Base-by-base conservation (phyloP, 2,113 vertebrate genomes). In the Martes martes region DNA sequence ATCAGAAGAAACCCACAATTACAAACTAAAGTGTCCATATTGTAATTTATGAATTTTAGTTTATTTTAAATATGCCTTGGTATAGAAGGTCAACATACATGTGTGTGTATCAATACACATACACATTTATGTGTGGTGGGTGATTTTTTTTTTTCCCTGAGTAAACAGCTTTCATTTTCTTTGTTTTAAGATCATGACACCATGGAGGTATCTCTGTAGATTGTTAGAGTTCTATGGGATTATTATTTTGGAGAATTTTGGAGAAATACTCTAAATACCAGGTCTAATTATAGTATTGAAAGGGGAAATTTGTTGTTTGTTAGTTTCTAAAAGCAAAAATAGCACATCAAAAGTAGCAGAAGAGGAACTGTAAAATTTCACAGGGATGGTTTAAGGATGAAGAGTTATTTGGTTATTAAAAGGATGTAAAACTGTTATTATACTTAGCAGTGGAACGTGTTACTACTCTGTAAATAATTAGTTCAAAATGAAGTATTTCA, bases 311-410 rank as follows among this genome's bases (percentile, higher is more conserved):
- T 98, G 95, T 97, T 98, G 95, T 97, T 98, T 97, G 97, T 69
- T 92, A 95, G 92, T 85, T 89, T 81, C 97, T 97, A 78, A 97
- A 87, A 84, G 36, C 96, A 98, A 82, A 97, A 98, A 94, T 55
- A 84, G 91, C 83, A 6, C 55, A 92, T 98, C 96, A 98, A 97
- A 98, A 98, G 97, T 85, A 98, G 95, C 73, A 98, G 97, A 98
- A 98, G 98, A 98, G 98, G 97, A 98, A 98, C 98, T 96, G 97
- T 97, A 98, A 96, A 97, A 92, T 96, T 97, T 97, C 96, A 95
- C 97, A 97, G 94, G 98, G 96, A 98, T 98, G 96, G 89, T 95
- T 23, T 95, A 89, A 97, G 98, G 97, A 98, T 97, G 76, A 96
- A 83, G 88, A 86, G 79, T 61, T 98, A 82, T 52, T 96, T 94